A percentile compares a stretch with the other conserved stretches of the same genome.
These are phyloP conservation scores for Heterotis niloticus DNA, from an alignment of 2,113 vertebrate species.

Conservation along the genomic window DNA sequence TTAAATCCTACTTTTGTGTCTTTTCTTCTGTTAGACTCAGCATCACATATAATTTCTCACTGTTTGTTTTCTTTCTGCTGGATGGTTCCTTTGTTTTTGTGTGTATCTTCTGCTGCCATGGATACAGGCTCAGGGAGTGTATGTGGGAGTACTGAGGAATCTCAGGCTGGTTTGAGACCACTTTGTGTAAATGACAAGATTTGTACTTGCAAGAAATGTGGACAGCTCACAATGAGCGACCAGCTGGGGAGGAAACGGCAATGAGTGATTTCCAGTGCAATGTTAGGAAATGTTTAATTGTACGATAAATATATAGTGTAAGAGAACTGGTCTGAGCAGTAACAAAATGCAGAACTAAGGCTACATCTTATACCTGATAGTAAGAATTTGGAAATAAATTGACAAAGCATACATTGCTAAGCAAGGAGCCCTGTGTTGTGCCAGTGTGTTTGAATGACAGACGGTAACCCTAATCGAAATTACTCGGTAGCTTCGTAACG, in stretches of 20 bases:
- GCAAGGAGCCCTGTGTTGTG: too few relatives aligned
- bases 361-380: too few relatives aligned
- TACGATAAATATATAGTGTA: too few relatives aligned
- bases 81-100: conserved; percentile 19
- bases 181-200: conserved; percentile 13
- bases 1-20: background rate
- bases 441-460: too few relatives aligned
- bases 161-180: background rate
- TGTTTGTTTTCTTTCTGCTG: background rate
- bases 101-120: conserved; percentile 8
- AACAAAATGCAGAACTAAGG: too few relatives aligned
- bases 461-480: too few relatives aligned
- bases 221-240: background rate
- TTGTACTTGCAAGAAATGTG: background rate
- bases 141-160: background rate
- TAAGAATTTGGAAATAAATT: too few relatives aligned
- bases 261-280: background rate
- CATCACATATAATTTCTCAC: background rate
- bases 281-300: background rate
- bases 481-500: too few relatives aligned
- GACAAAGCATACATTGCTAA: too few relatives aligned
- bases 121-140: conserved; percentile 1
- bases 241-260: background rate
- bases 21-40: background rate
- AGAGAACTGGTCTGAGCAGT: too few relatives aligned